These are phyloP conservation scores for Enteromius paludinosus DNA, from an alignment of 2,797 vertebrate species.

Conservation along the genomic window DNA sequence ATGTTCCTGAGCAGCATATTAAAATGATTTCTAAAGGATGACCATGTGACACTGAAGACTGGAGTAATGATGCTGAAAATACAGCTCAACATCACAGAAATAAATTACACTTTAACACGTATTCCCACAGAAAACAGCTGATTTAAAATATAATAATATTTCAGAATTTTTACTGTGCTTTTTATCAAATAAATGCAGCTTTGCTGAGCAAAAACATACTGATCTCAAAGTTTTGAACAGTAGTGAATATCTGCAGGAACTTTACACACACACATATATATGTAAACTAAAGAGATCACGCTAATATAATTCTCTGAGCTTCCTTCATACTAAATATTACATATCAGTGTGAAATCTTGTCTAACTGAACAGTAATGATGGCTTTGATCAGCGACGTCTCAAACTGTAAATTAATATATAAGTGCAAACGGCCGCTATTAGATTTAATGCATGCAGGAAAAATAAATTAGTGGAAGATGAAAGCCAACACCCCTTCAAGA, in stretches of 20 bases:
- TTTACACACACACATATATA: too few relatives aligned
- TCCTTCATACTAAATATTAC: background rate
- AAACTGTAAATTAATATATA: conserved; percentile 32
- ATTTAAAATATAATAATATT: background rate
- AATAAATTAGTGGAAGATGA: background rate
- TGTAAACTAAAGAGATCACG: background rate
- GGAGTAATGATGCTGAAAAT: background rate
- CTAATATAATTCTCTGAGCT: background rate
- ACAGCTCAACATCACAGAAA: background rate
- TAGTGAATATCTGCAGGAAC: too few relatives aligned
- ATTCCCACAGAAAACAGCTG: background rate
- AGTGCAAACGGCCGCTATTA: background rate
- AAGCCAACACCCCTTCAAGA: background rate
- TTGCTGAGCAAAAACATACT: too few relatives aligned
- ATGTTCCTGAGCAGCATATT: background rate
- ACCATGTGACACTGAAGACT: background rate
- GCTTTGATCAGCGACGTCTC: conserved; percentile 20
- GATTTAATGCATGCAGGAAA: background rate
- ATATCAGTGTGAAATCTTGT: background rate
- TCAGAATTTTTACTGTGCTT: background rate
- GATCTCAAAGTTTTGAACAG: too few relatives aligned
- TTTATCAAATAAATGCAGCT: background rate
- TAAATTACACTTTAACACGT: background rate
- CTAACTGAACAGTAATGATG: conserved; percentile 30
- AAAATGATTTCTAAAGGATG: background rate